phyloP scores from a whole-genome alignment of 2,888 invertebrate genomes.

The Heliothis peltigera region DNA sequence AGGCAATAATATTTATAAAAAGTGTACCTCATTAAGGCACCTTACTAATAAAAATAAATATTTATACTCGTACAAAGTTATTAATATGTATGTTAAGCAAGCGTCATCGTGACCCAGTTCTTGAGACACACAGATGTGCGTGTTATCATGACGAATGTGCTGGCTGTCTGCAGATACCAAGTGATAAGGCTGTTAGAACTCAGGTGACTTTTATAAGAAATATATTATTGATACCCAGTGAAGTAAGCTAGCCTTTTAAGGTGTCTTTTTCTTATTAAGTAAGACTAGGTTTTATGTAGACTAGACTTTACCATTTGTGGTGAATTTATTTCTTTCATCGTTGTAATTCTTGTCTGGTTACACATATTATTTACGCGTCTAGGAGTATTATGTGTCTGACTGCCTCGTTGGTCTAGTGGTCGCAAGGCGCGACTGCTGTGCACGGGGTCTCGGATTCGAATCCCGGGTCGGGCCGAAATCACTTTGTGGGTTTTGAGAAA shows the following conservation, averaged over 20 bases:
- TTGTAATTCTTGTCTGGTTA: too few species aligned
- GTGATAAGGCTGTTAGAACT: slow-evolving; percentile 26
- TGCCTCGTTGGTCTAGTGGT: too few species aligned
- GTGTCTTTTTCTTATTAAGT: neutral
- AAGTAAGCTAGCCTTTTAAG: neutral
- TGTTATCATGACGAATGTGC: slow-evolving; percentile 49
- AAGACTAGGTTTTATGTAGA: neutral
- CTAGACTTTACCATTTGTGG: neutral
- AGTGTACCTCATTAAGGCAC: neutral
- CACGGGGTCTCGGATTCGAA: too few species aligned
- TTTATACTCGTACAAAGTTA: slow-evolving; percentile 10
- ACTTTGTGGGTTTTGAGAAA: too few species aligned
- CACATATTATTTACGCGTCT: too few species aligned
- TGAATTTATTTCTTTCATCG: neutral
- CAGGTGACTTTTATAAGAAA: neutral
- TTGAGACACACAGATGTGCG: slow-evolving; percentile 24
- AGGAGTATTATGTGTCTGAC: too few species aligned
- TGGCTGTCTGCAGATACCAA: slow-evolving; percentile 34
- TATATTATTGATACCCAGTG: slow-evolving; percentile 1
- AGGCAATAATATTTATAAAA: too few species aligned
- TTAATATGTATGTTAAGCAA: slow-evolving; percentile 24
- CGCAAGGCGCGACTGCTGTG: too few species aligned
- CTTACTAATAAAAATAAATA: neutral
- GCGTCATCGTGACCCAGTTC: slow-evolving; percentile 46
- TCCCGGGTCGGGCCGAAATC: too few species aligned